Evolutionary conservation across 2,797 vertebrate genomes (phyloP).

Genomic region (Phaenicophaeus curvirostris): DNA sequence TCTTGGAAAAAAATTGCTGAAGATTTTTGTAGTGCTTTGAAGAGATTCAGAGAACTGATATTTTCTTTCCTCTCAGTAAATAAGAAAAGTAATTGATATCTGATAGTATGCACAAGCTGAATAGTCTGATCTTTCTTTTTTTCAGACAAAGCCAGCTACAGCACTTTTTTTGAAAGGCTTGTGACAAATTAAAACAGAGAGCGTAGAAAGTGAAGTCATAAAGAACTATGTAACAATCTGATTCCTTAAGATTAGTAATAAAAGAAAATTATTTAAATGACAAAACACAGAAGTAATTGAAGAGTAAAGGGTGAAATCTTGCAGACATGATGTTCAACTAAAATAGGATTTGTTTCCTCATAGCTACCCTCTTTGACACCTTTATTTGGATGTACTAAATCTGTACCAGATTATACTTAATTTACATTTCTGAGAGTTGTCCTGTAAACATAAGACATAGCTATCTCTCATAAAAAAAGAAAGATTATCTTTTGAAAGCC

Average conservation of each 20-base stretch:
- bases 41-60: not conserved
- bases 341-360: not conserved
- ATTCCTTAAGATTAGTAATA: not conserved
- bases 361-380: not conserved
- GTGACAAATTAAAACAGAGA: not conserved
- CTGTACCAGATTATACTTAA: not conserved
- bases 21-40: not conserved
- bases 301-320: not conserved
- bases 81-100: not conserved
- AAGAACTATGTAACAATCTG: not conserved
- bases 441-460: not conserved
- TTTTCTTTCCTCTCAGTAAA: not conserved
- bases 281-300: not conserved
- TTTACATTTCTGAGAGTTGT: not conserved
- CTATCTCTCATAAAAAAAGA: not conserved
- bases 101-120: not conserved
- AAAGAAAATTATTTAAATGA: not conserved
- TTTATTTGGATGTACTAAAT: not conserved
- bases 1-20: not conserved
- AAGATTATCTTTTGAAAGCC: not conserved
- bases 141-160: not conserved
- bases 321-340: not conserved
- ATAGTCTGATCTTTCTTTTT: not conserved
- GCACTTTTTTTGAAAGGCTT: not conserved
- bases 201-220: not conserved